Percentiles rank a stretch among this genome's conserved stretches.
phyloP scores from a whole-genome alignment of 2,113 vertebrate genomes.

The Colistium nudipinnis region DNA sequence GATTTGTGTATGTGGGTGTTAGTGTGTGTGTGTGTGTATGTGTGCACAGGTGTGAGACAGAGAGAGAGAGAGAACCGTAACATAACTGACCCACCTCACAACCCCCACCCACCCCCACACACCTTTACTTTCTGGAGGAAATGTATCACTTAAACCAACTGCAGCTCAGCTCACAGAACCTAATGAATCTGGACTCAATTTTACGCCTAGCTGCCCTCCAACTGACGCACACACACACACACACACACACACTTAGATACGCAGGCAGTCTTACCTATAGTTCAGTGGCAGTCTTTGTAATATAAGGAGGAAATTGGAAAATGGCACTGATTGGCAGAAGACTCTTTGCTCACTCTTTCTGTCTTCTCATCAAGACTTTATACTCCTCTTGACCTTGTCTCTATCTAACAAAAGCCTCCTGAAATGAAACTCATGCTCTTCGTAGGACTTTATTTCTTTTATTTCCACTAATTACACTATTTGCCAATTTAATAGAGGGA shows the following conservation, averaged over 20 bases:
- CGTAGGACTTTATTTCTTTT: constrained; percentile 11
- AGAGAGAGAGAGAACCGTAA: constrained; percentile 49
- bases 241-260: constrained; percentile 51
- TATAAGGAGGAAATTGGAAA: constrained; percentile 67
- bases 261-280: constrained; percentile 57
- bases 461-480: neutral
- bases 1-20: neutral
- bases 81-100: constrained; percentile 49
- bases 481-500: constrained; percentile 31
- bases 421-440: constrained; percentile 30
- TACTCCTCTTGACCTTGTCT: constrained; percentile 49
- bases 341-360: constrained; percentile 39
- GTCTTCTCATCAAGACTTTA: constrained; percentile 55
- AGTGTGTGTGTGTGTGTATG: constrained; percentile 38
- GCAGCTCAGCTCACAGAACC: constrained; percentile 77
- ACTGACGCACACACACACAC: constrained; percentile 54
- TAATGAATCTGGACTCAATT: constrained; percentile 83
- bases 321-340: constrained; percentile 62
- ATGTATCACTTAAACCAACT: constrained; percentile 81
- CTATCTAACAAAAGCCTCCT: constrained; percentile 33
- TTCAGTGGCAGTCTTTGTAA: constrained; percentile 51
- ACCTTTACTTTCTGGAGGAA: constrained; percentile 76
- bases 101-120: constrained; percentile 63
- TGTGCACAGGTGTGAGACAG: constrained; percentile 57
- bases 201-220: constrained; percentile 77